These are phyloP conservation scores for Prionace glauca DNA, from an alignment of 2,797 vertebrate species.

Conservation along the genomic window DNA sequence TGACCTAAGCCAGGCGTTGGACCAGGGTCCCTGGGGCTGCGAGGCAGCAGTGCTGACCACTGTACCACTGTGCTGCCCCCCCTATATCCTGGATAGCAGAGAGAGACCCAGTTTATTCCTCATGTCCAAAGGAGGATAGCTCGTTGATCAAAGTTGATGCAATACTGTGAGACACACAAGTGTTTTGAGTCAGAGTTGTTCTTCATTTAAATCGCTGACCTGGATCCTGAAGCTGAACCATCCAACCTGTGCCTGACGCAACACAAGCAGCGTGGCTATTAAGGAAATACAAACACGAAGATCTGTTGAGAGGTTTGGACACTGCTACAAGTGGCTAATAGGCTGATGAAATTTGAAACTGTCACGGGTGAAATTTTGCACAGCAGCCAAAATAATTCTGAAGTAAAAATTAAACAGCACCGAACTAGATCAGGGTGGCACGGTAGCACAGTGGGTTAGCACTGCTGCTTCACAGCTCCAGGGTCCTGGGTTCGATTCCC, in stretches of 20 bases:
- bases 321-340: not conserved
- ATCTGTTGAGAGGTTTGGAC: not conserved
- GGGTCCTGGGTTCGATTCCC: no score
- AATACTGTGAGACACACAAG: not conserved
- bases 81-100: not conserved
- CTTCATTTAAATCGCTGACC: not conserved
- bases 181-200: not conserved
- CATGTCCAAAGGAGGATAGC: not conserved
- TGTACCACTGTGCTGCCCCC: no score
- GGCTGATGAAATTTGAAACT: not conserved
- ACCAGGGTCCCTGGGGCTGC: no score
- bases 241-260: not conserved
- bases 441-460: no score
- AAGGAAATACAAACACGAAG: not conserved
- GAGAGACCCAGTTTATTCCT: not conserved
- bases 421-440: no score
- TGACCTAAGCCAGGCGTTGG: no score
- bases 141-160: not conserved
- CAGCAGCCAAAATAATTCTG: not conserved
- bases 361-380: not conserved
- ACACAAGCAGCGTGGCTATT: not conserved
- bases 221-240: not conserved
- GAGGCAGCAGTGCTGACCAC: no score
- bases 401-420: not conserved
- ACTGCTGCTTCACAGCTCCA: no score